phyloP scores from a whole-genome alignment of 2,113 vertebrate species.

The Tricholaema leucomelas region DNA sequence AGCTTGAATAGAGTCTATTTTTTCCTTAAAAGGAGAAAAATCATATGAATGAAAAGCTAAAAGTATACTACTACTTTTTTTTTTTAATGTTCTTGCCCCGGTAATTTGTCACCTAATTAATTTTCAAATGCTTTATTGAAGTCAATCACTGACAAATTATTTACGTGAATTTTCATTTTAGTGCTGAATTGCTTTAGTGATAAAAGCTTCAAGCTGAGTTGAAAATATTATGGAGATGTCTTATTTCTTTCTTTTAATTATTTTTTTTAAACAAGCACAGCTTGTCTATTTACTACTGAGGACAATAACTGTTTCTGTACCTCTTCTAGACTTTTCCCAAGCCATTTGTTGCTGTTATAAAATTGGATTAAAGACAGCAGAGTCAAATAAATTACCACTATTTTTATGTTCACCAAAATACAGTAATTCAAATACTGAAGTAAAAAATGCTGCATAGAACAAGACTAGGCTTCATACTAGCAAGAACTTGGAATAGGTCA shows the following conservation, averaged over 20 bases:
- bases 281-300: background rate
- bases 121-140: background rate
- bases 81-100: background rate
- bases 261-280: background rate
- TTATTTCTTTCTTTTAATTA: background rate
- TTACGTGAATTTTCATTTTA: background rate
- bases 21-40: background rate
- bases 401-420: background rate
- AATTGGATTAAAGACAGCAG: conserved; percentile 22
- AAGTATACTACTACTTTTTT: background rate
- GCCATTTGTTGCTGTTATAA: conserved; percentile 12
- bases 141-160: background rate
- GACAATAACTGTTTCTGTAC: background rate
- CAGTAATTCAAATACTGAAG: background rate
- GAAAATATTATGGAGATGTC: background rate
- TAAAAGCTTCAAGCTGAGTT: background rate
- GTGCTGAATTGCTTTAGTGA: background rate
- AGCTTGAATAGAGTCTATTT: background rate
- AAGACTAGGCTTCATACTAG: conserved; percentile 7
- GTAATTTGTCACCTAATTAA: background rate
- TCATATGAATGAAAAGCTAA: background rate
- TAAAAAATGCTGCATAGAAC: conserved; percentile 8
- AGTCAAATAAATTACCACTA: conserved; percentile 31
- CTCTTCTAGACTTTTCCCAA: conserved; percentile 9
- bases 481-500: conserved; percentile 21